Evolutionary conservation across 2,113 vertebrate species (phyloP), one percentile per base, ranked within the genome.

Genomic region (Chiloscyllium plagiosum): DNA sequence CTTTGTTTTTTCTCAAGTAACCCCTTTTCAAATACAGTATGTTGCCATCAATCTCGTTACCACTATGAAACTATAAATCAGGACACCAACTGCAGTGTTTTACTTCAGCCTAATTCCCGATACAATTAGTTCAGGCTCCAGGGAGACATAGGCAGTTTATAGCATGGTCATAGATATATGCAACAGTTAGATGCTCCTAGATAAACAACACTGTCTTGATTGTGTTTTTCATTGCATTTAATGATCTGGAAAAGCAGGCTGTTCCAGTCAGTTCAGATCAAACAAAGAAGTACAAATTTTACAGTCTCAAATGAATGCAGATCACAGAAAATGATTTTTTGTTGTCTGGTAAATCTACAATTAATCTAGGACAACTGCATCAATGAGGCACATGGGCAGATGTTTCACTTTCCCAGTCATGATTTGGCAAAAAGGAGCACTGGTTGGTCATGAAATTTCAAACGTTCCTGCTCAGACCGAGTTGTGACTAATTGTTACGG

Each of bases 101-200:
- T 52, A 90, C n/a, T 42, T 69, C 68, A 94, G 66, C 66, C 20
- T 37, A 94, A 90, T 90, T 50, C 87, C 87, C 87, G 33, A 90
- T 26, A 90, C 87, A 90, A 90, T 90, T 90, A 90, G 56, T n/a
- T 33, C 52, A 33, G 61, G 87, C 87, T 90, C 87, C 87, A 61
- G 87, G 37, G 86, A 52, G 50, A 8, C 86, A 52, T 13, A 86
- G 85, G 47, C 86, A 52, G 19, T 50, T 89, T 12, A 24, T 65
- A 61, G 52, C 50, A 47, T 20, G 15, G 56, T 61, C 61, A 61
- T 90, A 65, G 52, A 90, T n/a, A 61, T 6, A 61, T 65, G 12
- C 5, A 29, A 17, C 29, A 90, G 52, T 61, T 65, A 61, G 56
- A 90, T 65, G 87, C 29, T n/a, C 29, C 52, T n/a, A 90, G 52